Conservation (phyloP, 2,888 invertebrate genomes). For the Leucozona laternaria region DNA sequence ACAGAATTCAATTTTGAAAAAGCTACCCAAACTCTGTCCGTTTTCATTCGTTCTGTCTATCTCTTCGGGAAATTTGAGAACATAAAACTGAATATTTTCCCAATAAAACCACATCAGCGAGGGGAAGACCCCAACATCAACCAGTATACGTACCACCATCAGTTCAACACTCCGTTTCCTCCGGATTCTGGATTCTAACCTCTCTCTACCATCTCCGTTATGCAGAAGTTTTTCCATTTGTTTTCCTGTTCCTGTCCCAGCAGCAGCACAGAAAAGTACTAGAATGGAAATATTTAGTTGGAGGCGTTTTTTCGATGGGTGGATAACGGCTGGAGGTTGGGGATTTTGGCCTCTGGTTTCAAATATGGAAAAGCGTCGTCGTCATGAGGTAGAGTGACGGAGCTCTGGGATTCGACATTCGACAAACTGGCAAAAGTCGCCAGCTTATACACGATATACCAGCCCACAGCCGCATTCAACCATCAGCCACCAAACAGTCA, state of each 20-base stretch:
- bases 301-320: slow-evolving; percentile 27
- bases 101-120: slow-evolving; percentile 45
- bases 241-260: slow-evolving; percentile 15
- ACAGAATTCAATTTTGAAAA: slow-evolving; percentile 74
- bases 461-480: slow-evolving; percentile 51
- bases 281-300: slow-evolving; percentile 48
- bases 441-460: no score
- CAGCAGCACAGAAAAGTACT: slow-evolving; percentile 9
- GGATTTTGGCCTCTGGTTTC: slow-evolving; percentile 34
- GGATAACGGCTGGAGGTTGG: slow-evolving; percentile 7
- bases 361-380: slow-evolving; percentile 26
- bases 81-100: slow-evolving; percentile 71
- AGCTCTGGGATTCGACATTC: slow-evolving; percentile 22
- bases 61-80: slow-evolving; percentile 50
- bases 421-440: slow-evolving; percentile 61
- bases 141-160: neutral
- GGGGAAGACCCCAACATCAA: slow-evolving; percentile 4
- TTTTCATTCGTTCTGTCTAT: slow-evolving; percentile 23
- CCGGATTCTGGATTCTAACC: neutral
- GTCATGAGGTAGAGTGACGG: slow-evolving; percentile 32
- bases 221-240: slow-evolving; percentile 43
- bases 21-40: slow-evolving; percentile 53
- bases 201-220: slow-evolving; percentile 20
- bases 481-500: slow-evolving; percentile 56
- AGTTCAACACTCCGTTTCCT: neutral